Base-by-base conservation (phyloP, 2,888 invertebrate species). In the Callyntrura guangdongensis region DNA sequence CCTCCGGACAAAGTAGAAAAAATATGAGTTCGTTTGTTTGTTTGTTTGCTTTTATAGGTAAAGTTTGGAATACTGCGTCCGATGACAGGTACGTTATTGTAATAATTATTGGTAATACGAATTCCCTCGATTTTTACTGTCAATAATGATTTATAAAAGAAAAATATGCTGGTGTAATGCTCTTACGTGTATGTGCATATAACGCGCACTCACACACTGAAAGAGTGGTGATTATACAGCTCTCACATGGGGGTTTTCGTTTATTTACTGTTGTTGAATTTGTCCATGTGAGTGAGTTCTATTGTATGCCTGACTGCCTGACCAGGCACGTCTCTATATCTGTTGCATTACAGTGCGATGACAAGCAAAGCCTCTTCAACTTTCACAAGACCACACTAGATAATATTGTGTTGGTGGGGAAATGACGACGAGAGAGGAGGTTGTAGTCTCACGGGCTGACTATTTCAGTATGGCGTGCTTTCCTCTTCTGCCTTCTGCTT, bases 301-400 rank as follows among this genome's bases (percentile, higher is more conserved):
- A 45, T n/a, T 82, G 64, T 82, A 67, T 79, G 85, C 79, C 81
- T 82, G 82, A 82, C 82, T 82, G 64, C 45, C 22, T 74, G 82
- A 86, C 81, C 72, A 82, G 56, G 86, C 90, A 90, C 90, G 90
- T 86, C 61, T 82, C 17, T 82, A 82, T 82, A 90, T 86, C 90
- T 86, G 90, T 90, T 90, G 90, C 90, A 82, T 90, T 90, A 61
- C 86, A 81, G n/a, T 61, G 9, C 47, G 82, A 90, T 90, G 90
- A 90, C 90, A 90, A 90, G 82, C 64, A 82, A 82, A 82, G 90
- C 90, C 82, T 81, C 86, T 90, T 86, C 86, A 86, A 67, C 85
- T 79, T 84, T 83, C 36, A 82, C 64, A 64, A 85, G 72, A 89
- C 81, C 81, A 86, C 83, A 79, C 67, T 45, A 83, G 89, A 88